A percentile compares a stretch with the other conserved stretches of the same genome.
phyloP scores from a whole-genome alignment of 2,113 vertebrate genomes.

The Telmatochromis sp. region DNA sequence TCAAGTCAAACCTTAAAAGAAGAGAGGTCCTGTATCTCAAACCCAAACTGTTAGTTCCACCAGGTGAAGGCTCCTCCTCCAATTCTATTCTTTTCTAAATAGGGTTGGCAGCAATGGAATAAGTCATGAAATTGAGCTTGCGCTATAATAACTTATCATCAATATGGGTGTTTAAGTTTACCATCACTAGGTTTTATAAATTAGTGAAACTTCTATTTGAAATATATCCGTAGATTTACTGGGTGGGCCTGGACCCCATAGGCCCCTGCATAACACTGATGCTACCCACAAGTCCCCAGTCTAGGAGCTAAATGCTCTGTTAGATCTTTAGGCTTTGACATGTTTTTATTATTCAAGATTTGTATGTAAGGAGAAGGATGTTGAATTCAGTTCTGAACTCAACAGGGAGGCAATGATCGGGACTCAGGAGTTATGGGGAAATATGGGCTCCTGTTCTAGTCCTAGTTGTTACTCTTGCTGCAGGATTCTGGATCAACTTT shows the following conservation, averaged over 20 bases:
- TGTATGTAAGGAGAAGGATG: neutral
- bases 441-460: neutral
- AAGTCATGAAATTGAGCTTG: neutral
- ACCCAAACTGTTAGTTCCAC: neutral
- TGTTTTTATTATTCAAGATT: neutral
- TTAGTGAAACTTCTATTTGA: neutral
- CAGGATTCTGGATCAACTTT: neutral
- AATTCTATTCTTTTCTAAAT: neutral
- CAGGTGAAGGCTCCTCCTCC: neutral
- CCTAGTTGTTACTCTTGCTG: neutral
- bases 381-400: neutral
- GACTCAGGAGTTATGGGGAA: neutral
- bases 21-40: neutral
- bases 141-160: neutral
- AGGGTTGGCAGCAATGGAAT: neutral
- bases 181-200: neutral
- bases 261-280: neutral
- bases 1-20: neutral
- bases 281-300: neutral
- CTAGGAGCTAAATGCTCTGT: neutral
- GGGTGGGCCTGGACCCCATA: neutral
- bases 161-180: neutral
- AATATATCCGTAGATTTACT: neutral
- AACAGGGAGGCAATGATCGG: neutral
- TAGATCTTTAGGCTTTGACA: neutral